A percentile compares a stretch with the other conserved stretches of the same genome.
Evolutionary conservation across 2,888 invertebrate species (phyloP).

Genomic region (Acronicta aceris): DNA sequence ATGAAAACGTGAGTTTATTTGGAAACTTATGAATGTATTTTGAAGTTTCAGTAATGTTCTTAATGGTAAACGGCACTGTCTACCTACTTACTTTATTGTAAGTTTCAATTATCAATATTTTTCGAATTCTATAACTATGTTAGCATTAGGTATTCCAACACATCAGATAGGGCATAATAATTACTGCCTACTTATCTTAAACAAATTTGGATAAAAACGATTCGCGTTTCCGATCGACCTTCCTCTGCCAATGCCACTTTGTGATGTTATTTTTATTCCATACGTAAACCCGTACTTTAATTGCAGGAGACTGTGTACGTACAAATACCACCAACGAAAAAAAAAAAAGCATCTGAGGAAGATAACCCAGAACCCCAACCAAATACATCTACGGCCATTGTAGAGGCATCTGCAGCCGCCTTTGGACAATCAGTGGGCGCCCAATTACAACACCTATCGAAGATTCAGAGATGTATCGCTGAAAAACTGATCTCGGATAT

Average conservation of each 20-base stretch:
- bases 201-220: no score
- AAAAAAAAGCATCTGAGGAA: constrained; percentile 9
- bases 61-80: no score
- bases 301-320: constrained; percentile 28
- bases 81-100: no score
- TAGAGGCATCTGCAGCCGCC: constrained; percentile 32
- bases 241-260: no score
- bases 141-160: no score
- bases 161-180: no score
- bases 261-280: background rate
- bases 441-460: constrained; percentile 31
- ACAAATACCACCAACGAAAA: constrained; percentile 3
- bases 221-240: no score
- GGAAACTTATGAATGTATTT: no score
- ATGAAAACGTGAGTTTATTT: constrained; percentile 20
- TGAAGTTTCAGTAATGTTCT: no score
- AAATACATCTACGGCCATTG: background rate
- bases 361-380: background rate
- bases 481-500: constrained; percentile 52
- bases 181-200: no score
- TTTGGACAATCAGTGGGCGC: constrained; percentile 36
- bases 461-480: constrained; percentile 43
- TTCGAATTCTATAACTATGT: no score
- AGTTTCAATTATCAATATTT: no score
- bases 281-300: background rate